Evolutionary conservation across 2,113 vertebrate species (phyloP).

Genomic region (Tetrax tetrax): DNA sequence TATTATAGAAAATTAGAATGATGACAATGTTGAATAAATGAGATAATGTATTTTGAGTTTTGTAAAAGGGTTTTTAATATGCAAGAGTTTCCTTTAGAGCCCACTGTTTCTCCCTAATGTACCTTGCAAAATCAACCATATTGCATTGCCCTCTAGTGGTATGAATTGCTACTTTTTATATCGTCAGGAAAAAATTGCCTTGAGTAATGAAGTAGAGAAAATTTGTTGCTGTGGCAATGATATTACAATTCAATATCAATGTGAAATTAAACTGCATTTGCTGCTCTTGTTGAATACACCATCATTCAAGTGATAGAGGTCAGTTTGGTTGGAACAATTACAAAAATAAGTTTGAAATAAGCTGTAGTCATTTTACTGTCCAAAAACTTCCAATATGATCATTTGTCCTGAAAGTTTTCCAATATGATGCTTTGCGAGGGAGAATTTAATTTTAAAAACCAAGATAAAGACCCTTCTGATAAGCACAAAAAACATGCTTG

Average conservation of each 20-base stretch:
- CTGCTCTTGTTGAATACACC: neutral
- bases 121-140: neutral
- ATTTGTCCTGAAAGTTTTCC: neutral
- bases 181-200: neutral
- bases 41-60: neutral
- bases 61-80: neutral
- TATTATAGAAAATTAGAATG: neutral
- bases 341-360: neutral
- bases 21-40: neutral
- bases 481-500: neutral
- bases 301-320: neutral
- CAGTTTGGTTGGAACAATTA: neutral
- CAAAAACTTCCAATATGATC: fast-evolving
- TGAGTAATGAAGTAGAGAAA: neutral
- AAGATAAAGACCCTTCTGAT: neutral
- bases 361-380: neutral
- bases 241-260: neutral
- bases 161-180: neutral
- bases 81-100: neutral
- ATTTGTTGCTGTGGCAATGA: neutral
- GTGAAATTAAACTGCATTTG: neutral
- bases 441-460: neutral
- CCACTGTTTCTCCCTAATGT: fast-evolving
- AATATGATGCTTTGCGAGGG: neutral
- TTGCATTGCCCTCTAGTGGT: conserved; percentile 72